Evolutionary conservation across 2,797 vertebrate genomes (phyloP), one percentile per base, ranked within the genome.

Genomic region (Lepilemur ruficaudatus): DNA sequence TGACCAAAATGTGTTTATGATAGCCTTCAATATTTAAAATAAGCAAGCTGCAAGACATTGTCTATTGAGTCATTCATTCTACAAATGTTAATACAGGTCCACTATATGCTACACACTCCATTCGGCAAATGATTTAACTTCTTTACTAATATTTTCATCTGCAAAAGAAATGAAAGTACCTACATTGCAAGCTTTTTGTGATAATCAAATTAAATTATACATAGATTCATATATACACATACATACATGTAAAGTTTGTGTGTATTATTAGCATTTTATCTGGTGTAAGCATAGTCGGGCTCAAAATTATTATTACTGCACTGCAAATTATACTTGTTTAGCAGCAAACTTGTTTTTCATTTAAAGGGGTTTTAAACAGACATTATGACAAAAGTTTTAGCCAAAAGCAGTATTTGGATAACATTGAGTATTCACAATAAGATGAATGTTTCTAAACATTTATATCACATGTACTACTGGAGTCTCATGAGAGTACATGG

Each of bases 321-420:
- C 1, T 46, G 22, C 17, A 94, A 89, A 79, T 90, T 65, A 75
- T 28, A 59, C 48, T 73, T 67, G 2, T 43, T 86, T 50, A 14
- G 80, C 83, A 22, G 30, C 30, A 76, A 90, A 81, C 11, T 78
- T 94, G 10, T 91, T 95, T 93, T 94, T 70, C 35, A 23, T 65
- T 76, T 67, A 63, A 90, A 69, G 69, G 69, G 13, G 0, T 57
- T 95, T 90, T 79, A 59, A 94, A 30, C 18, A 93, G 35, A 76
- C 81, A 95, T 78, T 67, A 57, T 78, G 46, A 55, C 46, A 50
- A 28, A 72, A 57, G 18, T 41, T 93, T 92, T 96, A 85, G n/a
- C 28, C 32, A 22, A 48, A 52, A 89, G 32, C 22, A 28, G 6
- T 92, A 76, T 95, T 85, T 91, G 78, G 87, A 59, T 72, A 92